Evolutionary conservation across 2,113 vertebrate genomes (phyloP), one percentile per base, ranked within the genome.

Genomic region (Nesoenas mayeri): DNA sequence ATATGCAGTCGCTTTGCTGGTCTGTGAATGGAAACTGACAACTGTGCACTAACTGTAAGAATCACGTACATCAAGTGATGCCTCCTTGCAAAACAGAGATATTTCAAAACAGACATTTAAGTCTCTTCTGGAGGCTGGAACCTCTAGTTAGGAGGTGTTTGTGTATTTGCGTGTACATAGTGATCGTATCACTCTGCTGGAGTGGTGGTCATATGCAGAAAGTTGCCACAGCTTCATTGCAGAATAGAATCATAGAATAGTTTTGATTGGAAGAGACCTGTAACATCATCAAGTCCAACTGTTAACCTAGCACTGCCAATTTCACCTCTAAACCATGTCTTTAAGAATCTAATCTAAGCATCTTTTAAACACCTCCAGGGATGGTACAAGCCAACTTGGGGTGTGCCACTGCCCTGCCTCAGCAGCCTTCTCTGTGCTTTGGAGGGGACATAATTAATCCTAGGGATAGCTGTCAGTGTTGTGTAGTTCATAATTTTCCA

Each of bases 31-130:
- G 65, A 77, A 87, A 73, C 42, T 15, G 32, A 42, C 60, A 79
- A 74, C 32, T 66, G 51, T 28, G 7, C 16, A 5, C 18, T 57
- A 58, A 48, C 50, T 44, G 8, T 53, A n/a, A 48, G 84, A 36
- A 54, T 74, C 60, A 44, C 0, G 0, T 12, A 36, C 11, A 8
- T n/a, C 2, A 4, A 50, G 16, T 17, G 40, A 66, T 17, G 14
- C 14, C 15, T 87, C 6, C 20, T 70, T 70, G 54, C 20, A 77
- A 89, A 93, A 57, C 13, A 47, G 73, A 69, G 11, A 1, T 42
- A n/a, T 73, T 71, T 91, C 51, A 89, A 66, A 91, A 5, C 5
- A 80, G 54, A 32, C 4, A 10, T 54, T 91, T 91, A 58, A 54
- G 18, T 47, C 22, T 56, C 20, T 91, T 79, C 44, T 81, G 57